These are phyloP conservation scores for Hirtodrosophila alboralis DNA, from an alignment of 2,888 invertebrate species.

Conservation along the genomic window DNA sequence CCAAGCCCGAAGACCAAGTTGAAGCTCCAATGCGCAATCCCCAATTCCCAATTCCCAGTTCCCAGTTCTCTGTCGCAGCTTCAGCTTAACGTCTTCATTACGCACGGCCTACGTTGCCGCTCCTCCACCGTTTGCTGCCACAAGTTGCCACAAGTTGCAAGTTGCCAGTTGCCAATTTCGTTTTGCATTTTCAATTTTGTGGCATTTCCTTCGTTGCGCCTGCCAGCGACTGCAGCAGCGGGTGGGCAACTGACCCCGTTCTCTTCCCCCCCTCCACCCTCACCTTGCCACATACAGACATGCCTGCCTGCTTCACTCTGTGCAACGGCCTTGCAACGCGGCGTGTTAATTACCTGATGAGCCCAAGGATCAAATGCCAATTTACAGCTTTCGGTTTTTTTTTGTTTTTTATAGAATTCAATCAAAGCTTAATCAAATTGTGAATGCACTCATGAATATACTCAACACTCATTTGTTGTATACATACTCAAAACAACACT, in stretches of 20 bases:
- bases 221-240: constrained; percentile 41
- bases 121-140: constrained; percentile 31
- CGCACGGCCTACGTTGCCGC: constrained; percentile 68
- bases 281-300: too few relatives aligned
- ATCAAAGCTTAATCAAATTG: constrained; percentile 26
- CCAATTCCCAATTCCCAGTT: constrained; percentile 2
- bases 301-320: too few relatives aligned
- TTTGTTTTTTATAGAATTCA: constrained; percentile 14
- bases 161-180: constrained; percentile 69
- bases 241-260: constrained; percentile 51
- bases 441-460: constrained; percentile 7
- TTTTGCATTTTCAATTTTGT: constrained; percentile 79
- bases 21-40: constrained; percentile 6
- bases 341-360: constrained; percentile 68
- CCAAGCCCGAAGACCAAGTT: constrained; percentile 3
- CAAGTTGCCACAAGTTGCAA: constrained; percentile 13
- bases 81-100: constrained; percentile 77
- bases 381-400: constrained; percentile 24
- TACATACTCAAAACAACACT: too few relatives aligned
- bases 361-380: constrained; percentile 58
- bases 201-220: constrained; percentile 64
- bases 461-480: not conserved
- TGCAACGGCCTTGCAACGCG: constrained; percentile 25
- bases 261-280: too few relatives aligned
- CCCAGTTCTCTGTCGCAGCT: constrained; percentile 14